These are phyloP conservation scores for Halichoeres trimaculatus DNA, from an alignment of 2,113 vertebrate species.

Conservation along the genomic window DNA sequence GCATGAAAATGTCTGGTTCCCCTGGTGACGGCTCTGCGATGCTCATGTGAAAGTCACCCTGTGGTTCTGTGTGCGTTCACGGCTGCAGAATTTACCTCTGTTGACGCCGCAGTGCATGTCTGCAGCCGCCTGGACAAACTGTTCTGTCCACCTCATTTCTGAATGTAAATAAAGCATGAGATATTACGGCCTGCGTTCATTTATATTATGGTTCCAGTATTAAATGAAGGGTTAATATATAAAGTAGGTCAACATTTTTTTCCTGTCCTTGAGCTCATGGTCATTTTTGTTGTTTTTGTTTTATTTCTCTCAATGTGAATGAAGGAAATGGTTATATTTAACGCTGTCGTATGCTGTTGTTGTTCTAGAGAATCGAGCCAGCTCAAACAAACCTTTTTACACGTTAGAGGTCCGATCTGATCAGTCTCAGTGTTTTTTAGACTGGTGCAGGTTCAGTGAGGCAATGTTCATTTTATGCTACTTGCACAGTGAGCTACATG, in stretches of 20 bases:
- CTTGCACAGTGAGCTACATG: slow-evolving; percentile 65
- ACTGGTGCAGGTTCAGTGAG: slow-evolving; percentile 58
- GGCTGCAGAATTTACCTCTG: background rate
- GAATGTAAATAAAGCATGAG: slow-evolving; percentile 82
- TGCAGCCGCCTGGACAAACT: slow-evolving; percentile 18
- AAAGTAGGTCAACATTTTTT: slow-evolving; percentile 45
- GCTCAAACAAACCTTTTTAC: slow-evolving; percentile 64
- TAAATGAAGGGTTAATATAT: slow-evolving; percentile 68
- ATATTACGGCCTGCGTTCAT: slow-evolving; percentile 72
- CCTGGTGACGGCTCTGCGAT: slow-evolving; percentile 52
- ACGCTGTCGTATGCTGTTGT: slow-evolving; percentile 66
- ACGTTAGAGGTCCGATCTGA: slow-evolving; percentile 58
- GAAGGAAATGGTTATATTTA: slow-evolving; percentile 69
- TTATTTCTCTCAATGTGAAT: slow-evolving; percentile 65
- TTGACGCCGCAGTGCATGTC: slow-evolving; percentile 33
- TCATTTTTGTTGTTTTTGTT: slow-evolving; percentile 31
- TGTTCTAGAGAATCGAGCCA: slow-evolving; percentile 66
- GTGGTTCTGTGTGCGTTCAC: background rate
- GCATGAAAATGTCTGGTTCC: slow-evolving; percentile 51
- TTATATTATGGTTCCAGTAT: slow-evolving; percentile 67
- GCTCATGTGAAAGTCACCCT: slow-evolving; percentile 39
- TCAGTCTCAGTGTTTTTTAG: slow-evolving; percentile 64
- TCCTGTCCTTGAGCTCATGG: slow-evolving; percentile 61
- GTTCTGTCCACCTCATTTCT: slow-evolving; percentile 54
- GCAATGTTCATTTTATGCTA: slow-evolving; percentile 68